Evolutionary conservation across 1,140 invertebrate genomes (phyloP).

Genomic region (Atta colombica): DNA sequence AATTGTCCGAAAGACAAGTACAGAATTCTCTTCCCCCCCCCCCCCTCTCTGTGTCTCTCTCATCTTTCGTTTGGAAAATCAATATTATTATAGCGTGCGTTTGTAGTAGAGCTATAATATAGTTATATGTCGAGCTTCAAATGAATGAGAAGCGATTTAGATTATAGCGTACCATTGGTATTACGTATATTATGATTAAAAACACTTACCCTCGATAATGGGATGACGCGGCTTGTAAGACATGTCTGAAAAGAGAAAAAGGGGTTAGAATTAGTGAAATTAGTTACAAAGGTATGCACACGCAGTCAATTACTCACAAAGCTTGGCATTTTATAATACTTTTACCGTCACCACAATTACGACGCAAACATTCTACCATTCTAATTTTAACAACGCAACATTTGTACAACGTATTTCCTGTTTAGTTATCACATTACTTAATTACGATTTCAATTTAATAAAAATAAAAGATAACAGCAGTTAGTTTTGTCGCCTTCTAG

Average conservation of each 20-base stretch:
- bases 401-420: not conserved
- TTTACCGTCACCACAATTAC: conserved; percentile 33
- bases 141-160: conserved; percentile 50
- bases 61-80: conserved; percentile 43
- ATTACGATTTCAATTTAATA: not conserved
- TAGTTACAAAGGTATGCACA: conserved; percentile 63
- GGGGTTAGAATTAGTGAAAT: conserved; percentile 76
- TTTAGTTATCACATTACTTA: not conserved
- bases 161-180: conserved; percentile 31
- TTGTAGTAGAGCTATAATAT: conserved; percentile 20
- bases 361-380: not conserved
- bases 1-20: not conserved
- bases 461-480: not conserved
- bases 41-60: not conserved
- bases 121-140: not conserved
- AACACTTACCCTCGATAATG: conserved; percentile 86
- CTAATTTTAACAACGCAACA: not conserved
- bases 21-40: not conserved
- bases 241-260: conserved; percentile 86
- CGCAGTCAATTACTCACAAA: conserved; percentile 40
- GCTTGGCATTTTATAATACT: conserved; percentile 1
- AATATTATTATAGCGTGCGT: conserved; percentile 32
- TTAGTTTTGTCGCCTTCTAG: not conserved
- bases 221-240: conserved; percentile 87
- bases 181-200: conserved; percentile 43